Percentiles rank a stretch among this genome's conserved stretches.
phyloP scores from a whole-genome alignment of 2,797 vertebrate species.

The Lacerta viridis region DNA sequence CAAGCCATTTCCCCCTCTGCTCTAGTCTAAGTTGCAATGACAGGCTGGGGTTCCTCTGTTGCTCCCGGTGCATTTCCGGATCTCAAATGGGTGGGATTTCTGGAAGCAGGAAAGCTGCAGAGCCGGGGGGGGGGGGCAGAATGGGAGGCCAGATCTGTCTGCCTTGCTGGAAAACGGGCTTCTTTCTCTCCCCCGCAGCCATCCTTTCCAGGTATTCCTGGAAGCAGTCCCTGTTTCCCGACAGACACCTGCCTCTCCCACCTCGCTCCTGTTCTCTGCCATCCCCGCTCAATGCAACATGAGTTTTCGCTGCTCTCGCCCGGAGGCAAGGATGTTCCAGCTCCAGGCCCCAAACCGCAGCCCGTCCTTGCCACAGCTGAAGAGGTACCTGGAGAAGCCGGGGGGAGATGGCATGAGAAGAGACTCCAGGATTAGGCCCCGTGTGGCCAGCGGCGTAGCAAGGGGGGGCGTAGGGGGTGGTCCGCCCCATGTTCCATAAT shows the following conservation, averaged over 20 bases:
- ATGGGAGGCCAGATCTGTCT: background rate
- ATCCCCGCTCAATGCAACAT: background rate
- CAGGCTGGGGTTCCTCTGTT: background rate
- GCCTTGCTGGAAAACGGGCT: background rate
- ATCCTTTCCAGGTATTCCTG: background rate
- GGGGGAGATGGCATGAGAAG: too few species aligned
- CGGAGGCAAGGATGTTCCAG: background rate
- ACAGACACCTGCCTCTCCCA: background rate
- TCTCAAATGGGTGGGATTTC: background rate
- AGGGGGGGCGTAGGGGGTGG: too few species aligned
- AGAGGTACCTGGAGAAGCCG: too few species aligned
- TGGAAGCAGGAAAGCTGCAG: background rate
- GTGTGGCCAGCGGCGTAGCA: too few species aligned
- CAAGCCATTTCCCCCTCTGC: too few species aligned
- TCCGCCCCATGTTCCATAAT: too few species aligned
- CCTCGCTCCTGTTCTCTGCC: background rate
- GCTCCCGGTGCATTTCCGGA: background rate
- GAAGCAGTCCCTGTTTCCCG: background rate
- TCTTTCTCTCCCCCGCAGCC: rapidly evolving
- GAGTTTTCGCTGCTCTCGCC: background rate
- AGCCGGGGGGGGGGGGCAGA: rapidly evolving
- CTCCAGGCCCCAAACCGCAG: background rate
- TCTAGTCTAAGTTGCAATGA: background rate
- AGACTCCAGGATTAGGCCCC: too few species aligned
- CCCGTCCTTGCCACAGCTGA: background rate